phyloP scores from a whole-genome alignment of 2,888 invertebrate genomes.

The Lasioglossum malachurum region DNA sequence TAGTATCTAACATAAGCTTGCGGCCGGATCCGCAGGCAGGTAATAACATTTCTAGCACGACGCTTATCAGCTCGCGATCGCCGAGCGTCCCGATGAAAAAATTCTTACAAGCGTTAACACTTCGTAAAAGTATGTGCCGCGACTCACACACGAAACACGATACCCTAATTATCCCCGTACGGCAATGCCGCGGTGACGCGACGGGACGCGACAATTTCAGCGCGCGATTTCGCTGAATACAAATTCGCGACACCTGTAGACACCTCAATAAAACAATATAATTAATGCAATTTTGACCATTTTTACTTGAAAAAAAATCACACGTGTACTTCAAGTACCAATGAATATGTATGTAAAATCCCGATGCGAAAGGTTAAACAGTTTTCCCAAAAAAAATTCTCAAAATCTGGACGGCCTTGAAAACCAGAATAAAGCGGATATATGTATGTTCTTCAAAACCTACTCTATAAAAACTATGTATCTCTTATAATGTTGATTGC shows the following conservation, averaged over 20 bases:
- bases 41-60: slow-evolving; percentile 8
- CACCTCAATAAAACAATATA: not conserved
- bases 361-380: not conserved
- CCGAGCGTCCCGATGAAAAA: not conserved
- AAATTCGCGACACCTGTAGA: not conserved
- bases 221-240: not conserved
- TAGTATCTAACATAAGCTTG: slow-evolving; percentile 9
- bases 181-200: not conserved
- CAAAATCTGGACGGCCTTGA: not conserved
- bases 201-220: not conserved
- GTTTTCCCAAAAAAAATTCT: not conserved
- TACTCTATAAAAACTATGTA: not conserved
- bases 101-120: slow-evolving; percentile 30
- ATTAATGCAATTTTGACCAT: not conserved
- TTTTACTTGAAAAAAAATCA: not conserved
- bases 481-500: not conserved
- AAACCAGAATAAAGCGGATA: no score
- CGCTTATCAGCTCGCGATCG: not conserved
- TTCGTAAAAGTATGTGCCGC: slow-evolving; percentile 16
- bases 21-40: slow-evolving; percentile 2
- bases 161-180: not conserved
- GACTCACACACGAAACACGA: not conserved
- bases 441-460: not conserved
- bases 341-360: not conserved
- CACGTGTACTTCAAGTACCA: not conserved